A percentile compares a stretch with the other conserved stretches of the same genome.
These are phyloP conservation scores for Centropus unirufus DNA, from an alignment of 2,113 vertebrate genomes.

Conservation along the genomic window DNA sequence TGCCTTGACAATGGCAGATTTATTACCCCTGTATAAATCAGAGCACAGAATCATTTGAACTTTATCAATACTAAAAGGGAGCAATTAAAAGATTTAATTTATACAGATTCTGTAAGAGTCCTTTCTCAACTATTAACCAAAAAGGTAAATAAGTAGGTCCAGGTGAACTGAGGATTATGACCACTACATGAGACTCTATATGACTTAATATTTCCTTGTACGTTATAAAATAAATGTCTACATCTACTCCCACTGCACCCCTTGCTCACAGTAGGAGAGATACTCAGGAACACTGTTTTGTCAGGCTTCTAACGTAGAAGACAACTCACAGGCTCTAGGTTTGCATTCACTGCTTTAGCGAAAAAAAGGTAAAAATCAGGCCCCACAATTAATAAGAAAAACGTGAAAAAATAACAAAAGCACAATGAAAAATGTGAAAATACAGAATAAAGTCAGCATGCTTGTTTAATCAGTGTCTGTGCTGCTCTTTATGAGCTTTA, in stretches of 20 bases:
- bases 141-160: neutral
- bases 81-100: neutral
- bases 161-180: neutral
- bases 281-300: neutral
- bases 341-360: neutral
- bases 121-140: neutral
- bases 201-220: neutral
- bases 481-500: neutral
- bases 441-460: neutral
- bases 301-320: neutral
- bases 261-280: neutral
- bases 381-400: rapidly evolving
- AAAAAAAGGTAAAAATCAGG: neutral
- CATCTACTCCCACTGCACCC: too few relatives aligned
- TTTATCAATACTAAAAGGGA: neutral
- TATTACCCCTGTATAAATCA: neutral
- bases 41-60: neutral
- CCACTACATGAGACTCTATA: neutral
- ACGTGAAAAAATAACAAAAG: neutral
- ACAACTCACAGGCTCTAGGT: neutral
- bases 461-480: neutral
- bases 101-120: neutral
- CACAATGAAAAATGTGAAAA: neutral
- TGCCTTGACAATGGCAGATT: neutral
- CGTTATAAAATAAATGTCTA: neutral